Evolutionary conservation across 2,888 invertebrate species (phyloP).

Genomic region (Thysanoteuthis rhombus): DNA sequence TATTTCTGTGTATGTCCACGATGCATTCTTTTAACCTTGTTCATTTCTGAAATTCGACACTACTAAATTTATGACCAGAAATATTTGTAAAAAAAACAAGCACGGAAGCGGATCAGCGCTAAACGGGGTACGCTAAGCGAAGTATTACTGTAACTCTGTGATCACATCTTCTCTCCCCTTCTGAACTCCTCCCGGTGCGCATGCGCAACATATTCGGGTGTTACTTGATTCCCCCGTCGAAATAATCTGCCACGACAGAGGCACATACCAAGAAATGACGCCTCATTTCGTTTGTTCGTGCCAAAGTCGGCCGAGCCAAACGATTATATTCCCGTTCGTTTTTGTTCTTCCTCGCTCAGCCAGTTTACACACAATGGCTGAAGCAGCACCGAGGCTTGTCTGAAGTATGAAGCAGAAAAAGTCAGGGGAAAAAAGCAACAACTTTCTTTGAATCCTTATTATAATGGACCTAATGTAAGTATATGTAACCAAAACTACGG

Average conservation of each 20-base stretch:
- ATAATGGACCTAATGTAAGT: too few relatives aligned
- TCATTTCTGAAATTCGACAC: too few relatives aligned
- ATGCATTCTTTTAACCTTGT: too few relatives aligned
- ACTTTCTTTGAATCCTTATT: too few relatives aligned
- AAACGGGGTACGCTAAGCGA: too few relatives aligned
- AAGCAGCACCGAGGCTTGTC: background rate
- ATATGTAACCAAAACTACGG: too few relatives aligned
- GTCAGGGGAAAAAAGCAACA: too few relatives aligned
- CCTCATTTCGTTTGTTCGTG: background rate
- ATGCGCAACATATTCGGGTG: background rate
- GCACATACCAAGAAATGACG: constrained; percentile 12
- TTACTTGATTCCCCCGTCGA: background rate
- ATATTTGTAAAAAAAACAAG: too few relatives aligned
- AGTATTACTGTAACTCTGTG: too few relatives aligned
- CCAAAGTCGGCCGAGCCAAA: background rate
- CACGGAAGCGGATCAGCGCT: too few relatives aligned
- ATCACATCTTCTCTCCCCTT: background rate
- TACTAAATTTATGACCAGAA: too few relatives aligned
- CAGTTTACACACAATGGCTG: background rate
- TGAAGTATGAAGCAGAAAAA: background rate
- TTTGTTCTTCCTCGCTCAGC: background rate
- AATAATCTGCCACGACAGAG: background rate
- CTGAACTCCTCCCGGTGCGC: background rate
- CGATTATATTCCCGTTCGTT: background rate
- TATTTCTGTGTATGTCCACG: too few relatives aligned